Evolutionary conservation across 2,113 vertebrate genomes (phyloP).

Genomic region (Neolamprologus brichardi): DNA sequence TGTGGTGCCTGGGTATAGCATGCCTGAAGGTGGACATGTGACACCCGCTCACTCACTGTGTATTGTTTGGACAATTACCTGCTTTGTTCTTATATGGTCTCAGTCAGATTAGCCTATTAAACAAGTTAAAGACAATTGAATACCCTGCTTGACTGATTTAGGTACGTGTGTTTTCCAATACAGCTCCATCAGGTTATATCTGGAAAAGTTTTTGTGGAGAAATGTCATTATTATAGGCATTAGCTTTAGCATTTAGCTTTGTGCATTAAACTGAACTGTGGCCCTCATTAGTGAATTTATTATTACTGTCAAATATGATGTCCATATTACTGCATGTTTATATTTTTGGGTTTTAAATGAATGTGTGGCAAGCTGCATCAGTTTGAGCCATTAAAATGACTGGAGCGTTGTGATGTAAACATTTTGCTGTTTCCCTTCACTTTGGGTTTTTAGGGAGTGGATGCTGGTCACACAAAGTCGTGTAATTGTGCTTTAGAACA

Average conservation of each 20-base stretch:
- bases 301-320: neutral
- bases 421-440: neutral
- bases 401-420: neutral
- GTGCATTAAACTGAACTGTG: neutral
- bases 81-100: neutral
- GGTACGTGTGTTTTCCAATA: neutral
- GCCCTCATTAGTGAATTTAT: neutral
- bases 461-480: neutral
- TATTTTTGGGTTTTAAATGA: neutral
- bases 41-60: neutral
- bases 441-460: neutral
- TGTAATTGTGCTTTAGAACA: neutral
- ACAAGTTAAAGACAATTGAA: neutral
- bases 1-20: neutral
- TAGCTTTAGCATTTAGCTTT: neutral
- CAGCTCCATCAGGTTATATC: neutral
- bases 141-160: neutral
- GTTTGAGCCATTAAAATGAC: neutral
- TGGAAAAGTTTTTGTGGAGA: neutral
- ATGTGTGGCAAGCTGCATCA: neutral
- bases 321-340: neutral
- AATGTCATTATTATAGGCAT: neutral
- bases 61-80: neutral
- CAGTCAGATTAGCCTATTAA: neutral
- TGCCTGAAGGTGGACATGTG: neutral